A percentile compares a stretch with the other conserved stretches of the same genome.
phyloP scores from a whole-genome alignment of 2,797 vertebrate genomes.

The Schizopygopsis malacanthus region DNA sequence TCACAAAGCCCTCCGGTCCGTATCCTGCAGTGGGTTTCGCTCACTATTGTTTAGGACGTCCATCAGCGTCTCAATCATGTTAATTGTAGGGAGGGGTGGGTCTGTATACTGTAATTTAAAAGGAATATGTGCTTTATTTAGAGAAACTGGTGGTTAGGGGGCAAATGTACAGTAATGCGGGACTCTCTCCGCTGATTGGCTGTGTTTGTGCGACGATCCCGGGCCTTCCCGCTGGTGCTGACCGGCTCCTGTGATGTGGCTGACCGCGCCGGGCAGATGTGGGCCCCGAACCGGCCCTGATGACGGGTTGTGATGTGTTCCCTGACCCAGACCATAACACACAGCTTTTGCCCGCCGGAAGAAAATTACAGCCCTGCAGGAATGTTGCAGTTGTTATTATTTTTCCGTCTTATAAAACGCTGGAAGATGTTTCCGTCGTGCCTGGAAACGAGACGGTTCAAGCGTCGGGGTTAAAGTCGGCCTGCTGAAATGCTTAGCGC shows the following conservation, averaged over 20 bases:
- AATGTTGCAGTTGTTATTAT: slow-evolving; percentile 85
- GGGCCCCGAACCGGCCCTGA: slow-evolving; percentile 68
- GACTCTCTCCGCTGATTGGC: slow-evolving; percentile 73
- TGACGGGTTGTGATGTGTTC: slow-evolving; percentile 83
- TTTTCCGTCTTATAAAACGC: slow-evolving; percentile 78
- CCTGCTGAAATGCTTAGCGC: slow-evolving; percentile 66
- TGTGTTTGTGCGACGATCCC: slow-evolving; percentile 76
- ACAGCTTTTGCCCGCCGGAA: slow-evolving; percentile 82
- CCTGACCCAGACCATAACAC: slow-evolving; percentile 86
- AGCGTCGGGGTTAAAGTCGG: slow-evolving; percentile 55
- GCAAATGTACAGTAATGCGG: slow-evolving; percentile 72
- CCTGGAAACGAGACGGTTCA: slow-evolving; percentile 66
- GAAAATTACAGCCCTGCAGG: slow-evolving; percentile 85
- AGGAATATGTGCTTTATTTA: slow-evolving; percentile 82
- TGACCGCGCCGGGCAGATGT: slow-evolving; percentile 69
- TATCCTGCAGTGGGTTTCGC: slow-evolving; percentile 45
- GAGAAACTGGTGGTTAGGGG: slow-evolving; percentile 77
- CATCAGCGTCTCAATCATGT: slow-evolving; percentile 74
- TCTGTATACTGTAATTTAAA: slow-evolving; percentile 80
- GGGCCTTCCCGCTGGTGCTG: slow-evolving; percentile 80
- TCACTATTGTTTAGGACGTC: slow-evolving; percentile 72
- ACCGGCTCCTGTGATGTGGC: slow-evolving; percentile 81
- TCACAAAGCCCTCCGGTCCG: neutral
- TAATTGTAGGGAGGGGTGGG: slow-evolving; percentile 82
- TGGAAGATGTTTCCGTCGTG: slow-evolving; percentile 72